Evolutionary conservation across 2,113 vertebrate species (phyloP).

Genomic region (Cyanistes caeruleus): DNA sequence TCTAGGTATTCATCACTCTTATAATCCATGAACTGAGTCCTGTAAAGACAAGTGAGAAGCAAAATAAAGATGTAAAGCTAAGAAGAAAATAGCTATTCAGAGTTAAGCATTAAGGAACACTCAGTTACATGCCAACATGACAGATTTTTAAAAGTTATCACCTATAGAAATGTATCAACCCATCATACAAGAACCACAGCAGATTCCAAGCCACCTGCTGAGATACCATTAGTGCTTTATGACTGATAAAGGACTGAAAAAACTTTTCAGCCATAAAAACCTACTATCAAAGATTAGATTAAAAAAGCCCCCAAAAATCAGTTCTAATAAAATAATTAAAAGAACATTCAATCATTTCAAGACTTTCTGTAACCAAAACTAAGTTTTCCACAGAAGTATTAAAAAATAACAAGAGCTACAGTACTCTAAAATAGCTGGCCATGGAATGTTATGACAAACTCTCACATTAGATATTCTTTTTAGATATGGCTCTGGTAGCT

Average conservation of each 20-base stretch:
- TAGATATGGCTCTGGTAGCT: background rate
- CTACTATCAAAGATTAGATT: background rate
- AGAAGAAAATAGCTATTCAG: background rate
- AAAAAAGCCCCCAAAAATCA: background rate
- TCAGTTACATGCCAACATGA: background rate
- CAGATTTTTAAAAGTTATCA: background rate
- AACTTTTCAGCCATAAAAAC: background rate
- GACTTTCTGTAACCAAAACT: background rate
- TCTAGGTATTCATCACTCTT: background rate
- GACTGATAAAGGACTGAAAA: background rate
- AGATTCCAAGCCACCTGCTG: background rate
- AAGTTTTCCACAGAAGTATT: background rate
- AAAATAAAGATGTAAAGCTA: background rate
- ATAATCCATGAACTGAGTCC: background rate
- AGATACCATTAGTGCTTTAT: background rate
- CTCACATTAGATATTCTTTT: background rate
- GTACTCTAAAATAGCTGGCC: background rate
- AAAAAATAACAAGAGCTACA: background rate
- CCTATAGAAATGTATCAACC: background rate
- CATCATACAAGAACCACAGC: background rate
- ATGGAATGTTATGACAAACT: background rate
- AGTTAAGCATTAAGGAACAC: background rate
- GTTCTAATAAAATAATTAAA: background rate
- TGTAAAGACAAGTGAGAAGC: background rate
- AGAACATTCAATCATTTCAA: background rate